Evolutionary conservation across 2,888 invertebrate species (phyloP).

Genomic region (Ligdia adustata): DNA sequence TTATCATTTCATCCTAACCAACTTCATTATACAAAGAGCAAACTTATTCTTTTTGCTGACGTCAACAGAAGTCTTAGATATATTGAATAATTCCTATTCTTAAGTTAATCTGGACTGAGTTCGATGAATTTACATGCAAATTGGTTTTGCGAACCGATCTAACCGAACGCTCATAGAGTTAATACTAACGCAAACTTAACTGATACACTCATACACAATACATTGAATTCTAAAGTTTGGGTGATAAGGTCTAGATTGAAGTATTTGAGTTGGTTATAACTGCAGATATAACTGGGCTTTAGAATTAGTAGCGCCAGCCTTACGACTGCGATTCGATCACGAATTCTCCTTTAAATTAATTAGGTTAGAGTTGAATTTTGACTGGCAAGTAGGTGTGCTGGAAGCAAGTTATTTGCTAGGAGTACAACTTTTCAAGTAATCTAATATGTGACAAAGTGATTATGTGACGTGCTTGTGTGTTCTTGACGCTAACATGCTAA

Average conservation of each 20-base stretch:
- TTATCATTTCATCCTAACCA: too few relatives aligned
- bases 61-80: slow-evolving; percentile 12
- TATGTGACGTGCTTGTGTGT: slow-evolving; percentile 32
- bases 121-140: slow-evolving; percentile 78
- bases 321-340: slow-evolving; percentile 42
- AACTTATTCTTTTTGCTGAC: slow-evolving; percentile 1
- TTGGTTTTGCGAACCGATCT: slow-evolving; percentile 74
- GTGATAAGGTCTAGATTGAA: slow-evolving; percentile 29
- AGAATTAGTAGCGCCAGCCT: slow-evolving; percentile 56
- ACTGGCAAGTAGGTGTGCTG: slow-evolving; percentile 5
- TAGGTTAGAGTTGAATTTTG: slow-evolving; percentile 38
- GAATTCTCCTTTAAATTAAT: slow-evolving; percentile 32
- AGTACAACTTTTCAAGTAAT: slow-evolving; percentile 55
- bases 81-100: slow-evolving; percentile 56
- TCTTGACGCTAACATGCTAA: slow-evolving; percentile 5
- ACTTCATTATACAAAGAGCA: neutral
- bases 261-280: neutral
- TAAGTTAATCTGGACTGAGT: slow-evolving; percentile 72
- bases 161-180: slow-evolving; percentile 69
- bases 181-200: slow-evolving; percentile 50
- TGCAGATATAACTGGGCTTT: slow-evolving; percentile 39
- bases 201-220: neutral
- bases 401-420: slow-evolving; percentile 34
- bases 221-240: slow-evolving; percentile 1
- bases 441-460: slow-evolving; percentile 51